Evolutionary conservation across 2,113 vertebrate genomes (phyloP).

Genomic region (Pelecanus crispus): DNA sequence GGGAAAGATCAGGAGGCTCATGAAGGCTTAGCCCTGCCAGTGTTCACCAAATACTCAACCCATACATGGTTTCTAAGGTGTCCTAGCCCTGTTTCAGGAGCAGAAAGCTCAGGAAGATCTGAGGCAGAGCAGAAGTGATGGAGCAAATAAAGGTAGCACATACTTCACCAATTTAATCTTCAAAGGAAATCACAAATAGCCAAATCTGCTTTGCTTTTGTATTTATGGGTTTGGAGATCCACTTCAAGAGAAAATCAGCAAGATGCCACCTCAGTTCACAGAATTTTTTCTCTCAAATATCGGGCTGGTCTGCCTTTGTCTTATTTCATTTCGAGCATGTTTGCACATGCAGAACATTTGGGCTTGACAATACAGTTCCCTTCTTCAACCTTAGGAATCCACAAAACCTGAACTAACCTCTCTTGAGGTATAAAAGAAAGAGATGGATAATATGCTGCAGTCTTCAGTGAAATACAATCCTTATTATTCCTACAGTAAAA

Average conservation of each 20-base stretch:
- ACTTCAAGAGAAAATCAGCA: not conserved
- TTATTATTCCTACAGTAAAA: not conserved
- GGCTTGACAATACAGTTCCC: not conserved
- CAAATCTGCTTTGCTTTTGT: not conserved
- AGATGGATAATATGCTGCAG: not conserved
- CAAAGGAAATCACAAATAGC: not conserved
- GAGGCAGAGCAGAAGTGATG: not conserved
- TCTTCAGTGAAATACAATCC: not conserved
- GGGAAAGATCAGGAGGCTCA: not conserved
- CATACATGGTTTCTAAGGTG: accelerated
- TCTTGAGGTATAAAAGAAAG: not conserved
- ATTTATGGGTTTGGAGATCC: not conserved
- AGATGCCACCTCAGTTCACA: not conserved
- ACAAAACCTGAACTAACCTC: not conserved
- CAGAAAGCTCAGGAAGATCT: not conserved
- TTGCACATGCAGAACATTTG: not conserved
- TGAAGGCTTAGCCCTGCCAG: not conserved
- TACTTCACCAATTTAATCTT: not conserved
- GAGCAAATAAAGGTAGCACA: not conserved
- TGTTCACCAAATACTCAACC: not conserved
- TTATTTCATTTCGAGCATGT: not conserved
- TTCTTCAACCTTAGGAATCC: not conserved
- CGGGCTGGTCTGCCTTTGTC: not conserved
- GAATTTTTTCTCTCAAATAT: not conserved
- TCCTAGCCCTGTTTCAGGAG: not conserved